These are phyloP conservation scores for Marasmarcha lunaedactyla DNA, from an alignment of 2,888 invertebrate species.

Conservation along the genomic window DNA sequence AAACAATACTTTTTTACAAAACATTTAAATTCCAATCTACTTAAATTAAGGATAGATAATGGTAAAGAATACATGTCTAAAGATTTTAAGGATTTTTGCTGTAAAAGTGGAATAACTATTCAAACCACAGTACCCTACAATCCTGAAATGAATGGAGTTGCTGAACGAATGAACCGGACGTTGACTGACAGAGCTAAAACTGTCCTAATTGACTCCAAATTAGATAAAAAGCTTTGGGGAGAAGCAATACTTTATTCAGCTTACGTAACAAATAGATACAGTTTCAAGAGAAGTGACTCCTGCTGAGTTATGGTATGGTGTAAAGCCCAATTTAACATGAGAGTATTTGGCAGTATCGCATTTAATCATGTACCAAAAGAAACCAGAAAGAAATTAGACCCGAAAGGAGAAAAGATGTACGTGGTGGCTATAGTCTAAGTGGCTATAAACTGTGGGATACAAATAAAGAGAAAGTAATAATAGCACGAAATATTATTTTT, in stretches of 20 bases:
- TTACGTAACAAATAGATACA: not conserved
- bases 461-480: not conserved
- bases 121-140: conserved; percentile 14
- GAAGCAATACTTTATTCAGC: conserved; percentile 9
- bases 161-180: conserved; percentile 14
- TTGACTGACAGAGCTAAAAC: conserved; percentile 13
- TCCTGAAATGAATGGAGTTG: conserved; percentile 13
- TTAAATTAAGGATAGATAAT: conserved; percentile 7
- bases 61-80: conserved; percentile 3
- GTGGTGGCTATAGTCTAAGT: not conserved
- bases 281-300: not conserved
- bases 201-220: conserved; percentile 11
- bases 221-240: conserved; percentile 8
- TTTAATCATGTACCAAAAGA: conserved; percentile 12
- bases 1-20: conserved; percentile 7
- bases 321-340: conserved; percentile 9
- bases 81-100: conserved; percentile 9
- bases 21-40: conserved; percentile 9
- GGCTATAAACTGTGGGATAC: conserved; percentile 1
- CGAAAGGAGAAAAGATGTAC: not conserved
- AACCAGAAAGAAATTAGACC: conserved; percentile 4
- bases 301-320: not conserved
- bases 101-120: not conserved
- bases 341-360: conserved; percentile 14
- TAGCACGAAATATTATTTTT: conserved; percentile 2